A percentile compares a stretch with the other conserved stretches of the same genome.
Evolutionary conservation across 2,113 vertebrate genomes (phyloP).

Genomic region (Oreochromis aureus): DNA sequence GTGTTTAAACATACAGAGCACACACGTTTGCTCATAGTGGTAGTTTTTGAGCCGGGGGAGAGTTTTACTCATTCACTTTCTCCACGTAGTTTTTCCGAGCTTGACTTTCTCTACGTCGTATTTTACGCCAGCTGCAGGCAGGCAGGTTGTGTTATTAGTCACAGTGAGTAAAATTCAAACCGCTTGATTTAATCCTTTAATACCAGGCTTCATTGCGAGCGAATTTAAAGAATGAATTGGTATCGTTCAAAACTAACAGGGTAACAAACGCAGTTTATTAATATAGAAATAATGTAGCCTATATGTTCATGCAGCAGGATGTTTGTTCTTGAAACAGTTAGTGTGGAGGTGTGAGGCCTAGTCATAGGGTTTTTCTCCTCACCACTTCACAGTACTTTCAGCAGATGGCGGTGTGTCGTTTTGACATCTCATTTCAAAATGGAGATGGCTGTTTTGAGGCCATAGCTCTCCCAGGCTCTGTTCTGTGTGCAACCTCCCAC

Average conservation of each 20-base stretch:
- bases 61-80: constrained; percentile 48
- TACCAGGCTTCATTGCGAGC: neutral
- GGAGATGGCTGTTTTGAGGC: constrained; percentile 31
- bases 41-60: neutral
- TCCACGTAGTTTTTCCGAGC: constrained; percentile 8
- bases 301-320: neutral
- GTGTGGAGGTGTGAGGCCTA: constrained; percentile 22
- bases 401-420: constrained; percentile 46
- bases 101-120: neutral
- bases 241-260: neutral
- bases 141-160: constrained; percentile 34
- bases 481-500: constrained; percentile 32
- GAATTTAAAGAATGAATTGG: neutral
- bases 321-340: neutral
- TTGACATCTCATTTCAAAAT: constrained; percentile 39
- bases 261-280: neutral
- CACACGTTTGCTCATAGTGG: neutral
- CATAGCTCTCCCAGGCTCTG: constrained; percentile 29
- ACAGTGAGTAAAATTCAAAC: constrained; percentile 17
- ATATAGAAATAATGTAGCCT: neutral
- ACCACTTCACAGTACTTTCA: constrained; percentile 12
- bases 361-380: neutral
- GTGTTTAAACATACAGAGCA: neutral
- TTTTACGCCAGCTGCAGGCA: neutral
- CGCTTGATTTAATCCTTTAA: neutral